Base-by-base conservation (phyloP, 1,140 invertebrate species). In the Diachasmimorpha longicaudata region DNA sequence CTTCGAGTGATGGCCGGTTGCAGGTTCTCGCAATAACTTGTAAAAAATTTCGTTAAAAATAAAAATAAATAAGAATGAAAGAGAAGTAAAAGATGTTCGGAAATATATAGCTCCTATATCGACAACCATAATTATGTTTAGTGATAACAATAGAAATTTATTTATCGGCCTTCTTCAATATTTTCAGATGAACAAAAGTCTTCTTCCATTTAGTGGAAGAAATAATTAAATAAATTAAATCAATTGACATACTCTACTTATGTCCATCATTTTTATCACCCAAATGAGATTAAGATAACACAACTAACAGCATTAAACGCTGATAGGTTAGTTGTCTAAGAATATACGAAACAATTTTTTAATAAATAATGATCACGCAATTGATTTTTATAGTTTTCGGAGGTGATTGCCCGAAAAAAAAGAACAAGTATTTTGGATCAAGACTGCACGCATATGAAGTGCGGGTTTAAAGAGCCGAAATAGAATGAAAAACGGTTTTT, bases 331-430 rank as follows among this genome's bases (percentile, higher is more conserved):
- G 19, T 55, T 16, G 13, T 55, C 4, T 1, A 16, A 8, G 19
- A 55, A 55, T 19, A 55, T 1, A 0, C n/a, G 48, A 10, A 55
- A 55, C 6, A 21, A 2, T 2, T n/a, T 19, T 9, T 6, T 19
- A n/a, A 55, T 55, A 55, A 55, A 21, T 55, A 55, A 55, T 52
- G 6, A 4, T 36, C 63, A 39, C 63, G 68, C 72, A 74, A 44
- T 55, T 46, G 72, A 74, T 74, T 74, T 63, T 63, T 63, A 74
- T n/a, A 55, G 48, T 55, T n/a, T 19, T n/a, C 48, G 8, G 48
- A 16, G 19, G 4, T 55, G 8, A 13, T 55, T 55, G 8, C 14
- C 14, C 19, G 4, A 16, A 68, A 36, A 42, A 46, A 68, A 39
- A 67, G 19, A 36, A 25, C 58, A 74, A 68, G 67, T 74, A 74